These are phyloP conservation scores for Andrena haemorrhoa DNA, from an alignment of 2,888 invertebrate genomes.

Conservation along the genomic window DNA sequence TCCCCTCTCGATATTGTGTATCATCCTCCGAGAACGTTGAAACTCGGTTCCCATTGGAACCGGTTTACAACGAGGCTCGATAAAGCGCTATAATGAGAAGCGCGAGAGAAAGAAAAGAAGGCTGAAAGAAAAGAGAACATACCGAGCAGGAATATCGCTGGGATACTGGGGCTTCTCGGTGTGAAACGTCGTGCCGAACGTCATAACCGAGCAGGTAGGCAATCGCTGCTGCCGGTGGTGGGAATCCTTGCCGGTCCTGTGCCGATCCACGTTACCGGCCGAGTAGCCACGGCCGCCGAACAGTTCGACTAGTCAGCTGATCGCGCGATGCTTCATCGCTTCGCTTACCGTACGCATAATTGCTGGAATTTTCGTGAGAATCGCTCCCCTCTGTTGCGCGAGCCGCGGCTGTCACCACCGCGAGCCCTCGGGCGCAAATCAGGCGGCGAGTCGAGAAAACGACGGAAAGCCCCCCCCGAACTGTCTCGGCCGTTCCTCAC, in stretches of 20 bases:
- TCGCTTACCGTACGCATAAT: constrained; percentile 76
- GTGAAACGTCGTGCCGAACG: constrained; percentile 81
- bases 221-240: constrained; percentile 47
- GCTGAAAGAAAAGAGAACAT: constrained; percentile 46
- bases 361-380: constrained; percentile 58
- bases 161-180: constrained; percentile 79
- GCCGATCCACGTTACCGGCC: constrained; percentile 61
- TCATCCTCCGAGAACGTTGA: not conserved
- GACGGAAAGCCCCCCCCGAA: not conserved
- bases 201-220: constrained; percentile 79
- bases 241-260: constrained; percentile 43
- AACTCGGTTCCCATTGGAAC: constrained; percentile 12
- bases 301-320: constrained; percentile 80
- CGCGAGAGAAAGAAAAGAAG: not conserved
- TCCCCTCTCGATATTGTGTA: not conserved
- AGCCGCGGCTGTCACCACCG: not conserved
- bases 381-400: not conserved
- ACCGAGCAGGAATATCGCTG: constrained; percentile 78
- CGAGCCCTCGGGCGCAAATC: not conserved
- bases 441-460: not conserved
- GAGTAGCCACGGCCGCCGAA: constrained; percentile 69
- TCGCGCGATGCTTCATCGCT: constrained; percentile 75
- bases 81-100: not conserved
- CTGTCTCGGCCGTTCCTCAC: not conserved
- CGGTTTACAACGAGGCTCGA: constrained; percentile 17